Conservation (phyloP, 2,888 invertebrate genomes). For the Psylliodes chrysocephalus region DNA sequence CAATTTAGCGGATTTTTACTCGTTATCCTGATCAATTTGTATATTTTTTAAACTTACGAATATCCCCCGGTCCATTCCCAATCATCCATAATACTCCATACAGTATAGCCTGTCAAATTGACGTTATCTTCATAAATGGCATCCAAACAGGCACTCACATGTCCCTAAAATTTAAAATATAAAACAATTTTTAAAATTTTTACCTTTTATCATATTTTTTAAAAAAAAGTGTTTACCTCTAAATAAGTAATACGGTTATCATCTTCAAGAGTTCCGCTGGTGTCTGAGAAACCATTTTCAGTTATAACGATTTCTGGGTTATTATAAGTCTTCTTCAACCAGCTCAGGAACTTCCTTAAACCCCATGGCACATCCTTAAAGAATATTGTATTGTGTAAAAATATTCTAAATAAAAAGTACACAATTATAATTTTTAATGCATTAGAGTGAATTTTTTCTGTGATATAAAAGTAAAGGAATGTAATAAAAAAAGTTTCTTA, state of each 20-base stretch:
- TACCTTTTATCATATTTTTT: not conserved
- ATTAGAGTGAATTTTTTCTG: too few relatives aligned
- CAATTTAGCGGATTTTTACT: too few relatives aligned
- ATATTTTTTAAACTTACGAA: slow-evolving; percentile 27
- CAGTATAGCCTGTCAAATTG: slow-evolving; percentile 34
- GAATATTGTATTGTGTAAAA: too few relatives aligned
- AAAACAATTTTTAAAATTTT: slow-evolving; percentile 10
- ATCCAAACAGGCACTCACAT: slow-evolving; percentile 39
- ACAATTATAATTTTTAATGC: too few relatives aligned
- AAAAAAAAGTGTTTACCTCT: slow-evolving; percentile 46
- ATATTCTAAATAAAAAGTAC: too few relatives aligned
- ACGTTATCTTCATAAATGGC: slow-evolving; percentile 39
- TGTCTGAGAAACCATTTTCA: slow-evolving; percentile 46
- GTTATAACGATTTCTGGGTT: slow-evolving; percentile 48
- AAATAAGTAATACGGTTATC: slow-evolving; percentile 55
- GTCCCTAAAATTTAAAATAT: slow-evolving; percentile 33
- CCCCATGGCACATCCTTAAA: slow-evolving; percentile 49
- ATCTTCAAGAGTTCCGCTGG: slow-evolving; percentile 41
- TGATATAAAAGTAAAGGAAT: too few relatives aligned
- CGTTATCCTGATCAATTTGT: too few relatives aligned
- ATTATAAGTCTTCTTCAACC: slow-evolving; percentile 44
- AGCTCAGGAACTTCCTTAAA: slow-evolving; percentile 42
- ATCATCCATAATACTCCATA: slow-evolving; percentile 42
- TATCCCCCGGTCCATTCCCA: slow-evolving; percentile 42
- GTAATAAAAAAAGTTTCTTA: too few relatives aligned